Base-by-base conservation (phyloP, 2,113 vertebrate species). In the Smithornis capensis region DNA sequence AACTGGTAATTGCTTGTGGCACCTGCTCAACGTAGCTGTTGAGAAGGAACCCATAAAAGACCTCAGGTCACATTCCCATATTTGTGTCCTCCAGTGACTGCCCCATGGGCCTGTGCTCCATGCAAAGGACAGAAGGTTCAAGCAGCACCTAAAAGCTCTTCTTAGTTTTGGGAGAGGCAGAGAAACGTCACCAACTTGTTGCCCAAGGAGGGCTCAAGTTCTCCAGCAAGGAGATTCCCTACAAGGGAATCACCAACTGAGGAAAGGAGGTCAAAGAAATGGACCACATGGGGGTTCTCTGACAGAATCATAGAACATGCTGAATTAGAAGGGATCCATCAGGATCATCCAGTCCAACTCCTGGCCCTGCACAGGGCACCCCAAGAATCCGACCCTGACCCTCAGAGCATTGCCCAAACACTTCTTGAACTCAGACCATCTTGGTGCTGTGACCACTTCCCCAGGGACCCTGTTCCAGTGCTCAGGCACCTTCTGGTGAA, bases 1-100 rank as follows among this genome's bases (percentile, higher is more conserved):
- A 93, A 89, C 8, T 33, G 47, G 59, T 94, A 83, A 96, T 88
- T 83, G 73, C 83, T 81, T 62, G 49, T 90, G 86, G 38, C 83
- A 96, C 90, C 84, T 97, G 92, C 77, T 73, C 83, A 55, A 22
- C 4, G 0, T 22, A 23, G 83, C 81, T 69, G 50, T 88, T 75
- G 86, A 90, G 85, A 60, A 87, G 87, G 57, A 96, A 5, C 28
- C 45, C 22, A 2, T 67, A 33, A 44, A 83, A 83, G 64, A 75
- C 29, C 21, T 2, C 0, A 13, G 52, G 62, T 73, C 84, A 74
- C 3, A 6, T 31, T 40, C 29, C 38, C 40, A 25, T 5, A 40
- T 45, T 84, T 63, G 44, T 57, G 73, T 64, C 94, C 80, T 92
- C 49, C 56, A 38, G 73, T 11, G 31, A 35, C n/a, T 6, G 3